phyloP scores from a whole-genome alignment of 1,140 invertebrate species.

The Zaprionus capensis region DNA sequence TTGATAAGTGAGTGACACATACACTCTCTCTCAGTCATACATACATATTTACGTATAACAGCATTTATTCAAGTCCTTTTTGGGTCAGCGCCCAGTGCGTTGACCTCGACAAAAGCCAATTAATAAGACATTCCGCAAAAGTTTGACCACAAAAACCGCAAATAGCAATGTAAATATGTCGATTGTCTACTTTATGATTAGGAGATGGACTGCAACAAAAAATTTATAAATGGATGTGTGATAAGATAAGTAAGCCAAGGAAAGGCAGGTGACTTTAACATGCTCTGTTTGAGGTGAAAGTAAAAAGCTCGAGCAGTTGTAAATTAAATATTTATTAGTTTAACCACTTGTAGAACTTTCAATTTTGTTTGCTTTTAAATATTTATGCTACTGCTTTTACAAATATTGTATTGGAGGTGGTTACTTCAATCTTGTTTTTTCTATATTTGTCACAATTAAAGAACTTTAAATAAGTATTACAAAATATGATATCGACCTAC shows the following conservation, averaged over 20 bases:
- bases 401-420: not conserved
- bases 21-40: conserved; percentile 1
- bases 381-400: not conserved
- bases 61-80: conserved; percentile 14
- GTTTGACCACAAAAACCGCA: conserved; percentile 51
- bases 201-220: conserved; percentile 3
- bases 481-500: not conserved
- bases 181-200: conserved; percentile 16
- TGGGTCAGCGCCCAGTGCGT: conserved; percentile 28
- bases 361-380: not conserved
- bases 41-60: too few relatives aligned
- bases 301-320: not conserved
- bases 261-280: not conserved
- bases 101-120: conserved; percentile 67
- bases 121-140: conserved; percentile 47
- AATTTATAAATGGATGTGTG: not conserved
- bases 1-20: conserved; percentile 58
- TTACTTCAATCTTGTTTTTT: not conserved
- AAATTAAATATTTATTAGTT: not conserved
- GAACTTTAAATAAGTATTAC: not conserved
- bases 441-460: too few relatives aligned
- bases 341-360: not conserved
- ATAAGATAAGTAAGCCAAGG: not conserved
- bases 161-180: conserved; percentile 41
- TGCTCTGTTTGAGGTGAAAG: not conserved